Evolutionary conservation across 2,888 invertebrate species (phyloP).

Genomic region (Sisyra terminalis): DNA sequence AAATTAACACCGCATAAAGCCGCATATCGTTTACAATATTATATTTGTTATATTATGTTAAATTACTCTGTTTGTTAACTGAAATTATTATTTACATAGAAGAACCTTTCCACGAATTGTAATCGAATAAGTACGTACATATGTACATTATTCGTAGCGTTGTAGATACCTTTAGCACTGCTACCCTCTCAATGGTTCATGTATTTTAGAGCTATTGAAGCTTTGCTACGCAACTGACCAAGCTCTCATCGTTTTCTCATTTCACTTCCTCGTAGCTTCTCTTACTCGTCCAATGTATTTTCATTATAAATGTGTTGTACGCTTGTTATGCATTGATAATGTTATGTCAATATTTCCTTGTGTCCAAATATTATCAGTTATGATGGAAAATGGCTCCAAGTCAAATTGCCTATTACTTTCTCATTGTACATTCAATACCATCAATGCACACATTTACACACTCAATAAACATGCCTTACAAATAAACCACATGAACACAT

Average conservation of each 20-base stretch:
- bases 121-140: constrained; percentile 20
- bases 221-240: constrained; percentile 1
- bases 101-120: constrained; percentile 18
- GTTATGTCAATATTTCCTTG: constrained; percentile 22
- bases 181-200: not conserved
- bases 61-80: constrained; percentile 25
- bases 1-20: not conserved
- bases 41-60: not conserved
- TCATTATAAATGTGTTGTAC: not conserved
- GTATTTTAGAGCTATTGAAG: not conserved
- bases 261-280: not conserved
- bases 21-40: constrained; percentile 1
- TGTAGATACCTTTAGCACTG: constrained; percentile 20
- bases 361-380: too few species aligned
- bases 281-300: not conserved
- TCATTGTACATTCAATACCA: too few species aligned
- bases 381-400: too few species aligned
- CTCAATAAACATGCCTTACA: too few species aligned
- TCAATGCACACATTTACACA: too few species aligned
- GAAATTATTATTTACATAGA: constrained; percentile 32
- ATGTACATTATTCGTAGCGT: constrained; percentile 21
- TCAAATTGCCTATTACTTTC: too few species aligned
- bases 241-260: not conserved
- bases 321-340: constrained; percentile 24
- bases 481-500: too few species aligned